Conservation (phyloP, 2,797 vertebrate species). For the Threskiornis aethiopicus region DNA sequence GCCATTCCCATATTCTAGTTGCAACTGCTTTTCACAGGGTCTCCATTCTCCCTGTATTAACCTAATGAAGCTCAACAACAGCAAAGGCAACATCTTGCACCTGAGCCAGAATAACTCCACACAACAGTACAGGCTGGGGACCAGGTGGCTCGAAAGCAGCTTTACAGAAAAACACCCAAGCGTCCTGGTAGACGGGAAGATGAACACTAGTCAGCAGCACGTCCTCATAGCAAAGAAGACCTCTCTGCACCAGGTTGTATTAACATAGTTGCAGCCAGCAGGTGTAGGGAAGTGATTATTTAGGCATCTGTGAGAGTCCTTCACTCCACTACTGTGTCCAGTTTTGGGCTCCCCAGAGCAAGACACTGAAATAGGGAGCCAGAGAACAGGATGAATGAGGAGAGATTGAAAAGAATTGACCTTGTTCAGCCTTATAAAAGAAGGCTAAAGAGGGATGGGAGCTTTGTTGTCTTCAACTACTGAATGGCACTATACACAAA, state of each 20-base stretch:
- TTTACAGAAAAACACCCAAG: not conserved
- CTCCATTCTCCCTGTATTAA: not conserved
- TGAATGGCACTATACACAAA: not conserved
- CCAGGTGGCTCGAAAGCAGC: not conserved
- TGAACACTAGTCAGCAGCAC: not conserved
- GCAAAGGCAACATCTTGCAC: not conserved
- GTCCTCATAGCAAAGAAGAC: fast-evolving
- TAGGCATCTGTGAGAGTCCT: not conserved
- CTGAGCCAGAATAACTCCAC: not conserved
- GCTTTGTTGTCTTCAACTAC: not conserved
- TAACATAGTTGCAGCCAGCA: not conserved
- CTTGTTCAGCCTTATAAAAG: not conserved
- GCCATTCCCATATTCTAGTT: not conserved
- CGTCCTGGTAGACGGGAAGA: not conserved
- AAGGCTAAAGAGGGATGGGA: not conserved
- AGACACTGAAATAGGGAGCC: not conserved
- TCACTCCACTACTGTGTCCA: not conserved
- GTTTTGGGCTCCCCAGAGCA: not conserved
- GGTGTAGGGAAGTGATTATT: not conserved
- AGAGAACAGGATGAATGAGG: not conserved
- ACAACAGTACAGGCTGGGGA: not conserved
- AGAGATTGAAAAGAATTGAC: not conserved
- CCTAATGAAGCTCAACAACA: not conserved
- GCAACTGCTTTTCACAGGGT: not conserved
- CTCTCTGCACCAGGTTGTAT: not conserved